Percentiles rank a stretch among this genome's conserved stretches.
Evolutionary conservation across 2,797 vertebrate genomes (phyloP).

Genomic region (Sebastes alutus): DNA sequence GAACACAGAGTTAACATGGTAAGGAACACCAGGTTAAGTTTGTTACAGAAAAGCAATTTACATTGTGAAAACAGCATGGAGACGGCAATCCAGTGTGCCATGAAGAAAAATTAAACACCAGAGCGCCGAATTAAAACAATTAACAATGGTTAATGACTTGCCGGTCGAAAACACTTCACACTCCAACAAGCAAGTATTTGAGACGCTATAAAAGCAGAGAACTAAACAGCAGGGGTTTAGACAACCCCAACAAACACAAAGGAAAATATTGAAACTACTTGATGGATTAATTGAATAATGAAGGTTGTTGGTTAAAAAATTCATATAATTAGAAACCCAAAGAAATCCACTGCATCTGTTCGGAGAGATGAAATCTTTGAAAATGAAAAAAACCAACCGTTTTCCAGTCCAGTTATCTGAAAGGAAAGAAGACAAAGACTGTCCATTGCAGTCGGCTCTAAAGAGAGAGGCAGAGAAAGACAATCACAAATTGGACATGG

Average conservation of each 20-base stretch:
- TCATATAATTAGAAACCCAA: not conserved
- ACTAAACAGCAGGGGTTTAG: not conserved
- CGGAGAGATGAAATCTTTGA: not conserved
- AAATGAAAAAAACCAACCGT: not conserved
- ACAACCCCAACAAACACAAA: not conserved
- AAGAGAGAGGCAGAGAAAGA: not conserved
- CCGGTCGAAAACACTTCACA: conserved; percentile 6
- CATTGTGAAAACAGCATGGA: not conserved
- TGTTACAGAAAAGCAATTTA: conserved; percentile 4
- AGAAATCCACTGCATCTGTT: not conserved
- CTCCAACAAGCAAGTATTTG: conserved; percentile 8
- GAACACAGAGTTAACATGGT: conserved; percentile 5
- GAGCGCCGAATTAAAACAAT: conserved; percentile 12
- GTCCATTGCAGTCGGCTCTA: not conserved
- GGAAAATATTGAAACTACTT: not conserved
- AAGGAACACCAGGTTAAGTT: conserved; percentile 6
- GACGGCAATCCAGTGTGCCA: not conserved
- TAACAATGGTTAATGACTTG: conserved; percentile 28
- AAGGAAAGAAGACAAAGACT: not conserved
- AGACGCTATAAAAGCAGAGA: not conserved
- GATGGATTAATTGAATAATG: not conserved
- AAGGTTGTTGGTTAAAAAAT: not conserved
- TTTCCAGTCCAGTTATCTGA: not conserved
- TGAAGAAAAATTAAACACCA: not conserved
- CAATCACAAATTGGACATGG: not conserved